Conservation (phyloP, 2,113 vertebrate species). For the Charadrius vociferus region DNA sequence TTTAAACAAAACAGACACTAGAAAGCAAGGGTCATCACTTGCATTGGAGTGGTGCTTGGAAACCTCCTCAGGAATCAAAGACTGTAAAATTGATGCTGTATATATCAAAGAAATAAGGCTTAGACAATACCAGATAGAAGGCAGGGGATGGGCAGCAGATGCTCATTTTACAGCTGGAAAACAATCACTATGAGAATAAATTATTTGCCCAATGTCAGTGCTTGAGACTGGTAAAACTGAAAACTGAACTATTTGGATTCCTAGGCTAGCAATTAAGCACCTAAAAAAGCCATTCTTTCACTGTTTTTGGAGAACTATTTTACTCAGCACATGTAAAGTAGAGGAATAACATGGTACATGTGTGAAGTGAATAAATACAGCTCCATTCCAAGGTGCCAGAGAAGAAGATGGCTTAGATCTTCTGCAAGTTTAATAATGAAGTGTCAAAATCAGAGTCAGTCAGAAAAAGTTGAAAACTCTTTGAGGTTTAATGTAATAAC, state of each 20-base stretch:
- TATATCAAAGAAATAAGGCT: not conserved
- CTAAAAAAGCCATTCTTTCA: not conserved
- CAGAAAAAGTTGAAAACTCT: not conserved
- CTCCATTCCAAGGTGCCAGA: not conserved
- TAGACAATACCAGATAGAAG: not conserved
- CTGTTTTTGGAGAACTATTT: not conserved
- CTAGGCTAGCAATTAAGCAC: not conserved
- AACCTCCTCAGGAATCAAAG: not conserved
- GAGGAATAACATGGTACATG: not conserved
- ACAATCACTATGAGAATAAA: not conserved
- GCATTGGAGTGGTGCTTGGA: not conserved
- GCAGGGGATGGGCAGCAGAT: not conserved
- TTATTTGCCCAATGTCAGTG: not conserved
- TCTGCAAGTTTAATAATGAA: not conserved
- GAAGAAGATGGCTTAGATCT: not conserved
- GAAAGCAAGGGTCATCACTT: not conserved
- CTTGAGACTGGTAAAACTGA: not conserved
- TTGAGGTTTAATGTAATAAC: not conserved
- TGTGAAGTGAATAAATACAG: not conserved
- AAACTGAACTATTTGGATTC: not conserved
- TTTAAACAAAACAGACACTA: not conserved
- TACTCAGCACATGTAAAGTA: not conserved
- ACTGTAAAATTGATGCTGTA: not conserved
- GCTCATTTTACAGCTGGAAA: not conserved
- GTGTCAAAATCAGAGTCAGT: not conserved